Evolutionary conservation across 2,888 invertebrate species (phyloP).

Genomic region (Incurvaria masculella): DNA sequence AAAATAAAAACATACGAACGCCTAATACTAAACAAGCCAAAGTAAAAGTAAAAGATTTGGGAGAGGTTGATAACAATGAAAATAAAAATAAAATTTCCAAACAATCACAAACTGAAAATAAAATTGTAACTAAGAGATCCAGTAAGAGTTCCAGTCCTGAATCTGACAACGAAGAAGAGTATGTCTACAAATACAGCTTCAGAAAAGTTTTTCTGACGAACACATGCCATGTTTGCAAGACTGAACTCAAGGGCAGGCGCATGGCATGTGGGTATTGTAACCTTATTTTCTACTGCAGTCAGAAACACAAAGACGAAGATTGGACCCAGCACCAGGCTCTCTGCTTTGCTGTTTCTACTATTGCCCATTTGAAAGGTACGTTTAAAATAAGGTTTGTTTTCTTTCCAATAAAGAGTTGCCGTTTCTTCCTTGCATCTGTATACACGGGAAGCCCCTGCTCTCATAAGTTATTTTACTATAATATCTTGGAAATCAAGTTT

Average conservation of each 20-base stretch:
- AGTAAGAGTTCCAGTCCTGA: constrained; percentile 17
- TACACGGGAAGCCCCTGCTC: too few relatives aligned
- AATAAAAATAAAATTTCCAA: constrained; percentile 26
- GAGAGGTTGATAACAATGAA: constrained; percentile 26
- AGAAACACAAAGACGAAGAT: constrained; percentile 59
- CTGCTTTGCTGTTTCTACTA: constrained; percentile 58
- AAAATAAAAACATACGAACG: constrained; percentile 30
- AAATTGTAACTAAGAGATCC: constrained; percentile 9
- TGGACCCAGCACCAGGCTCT: constrained; percentile 55
- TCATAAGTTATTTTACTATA: too few relatives aligned
- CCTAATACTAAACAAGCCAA: constrained; percentile 38
- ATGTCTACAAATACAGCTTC: constrained; percentile 64
- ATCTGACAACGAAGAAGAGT: constrained; percentile 54
- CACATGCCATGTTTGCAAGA: constrained; percentile 54
- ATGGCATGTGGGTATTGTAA: constrained; percentile 51
- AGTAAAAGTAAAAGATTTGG: constrained; percentile 43
- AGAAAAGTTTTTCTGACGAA: constrained; percentile 61
- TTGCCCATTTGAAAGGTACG: constrained; percentile 54
- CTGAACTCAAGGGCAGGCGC: constrained; percentile 27
- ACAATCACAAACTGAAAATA: constrained; percentile 34
- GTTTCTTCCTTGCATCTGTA: too few relatives aligned
- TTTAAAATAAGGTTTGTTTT: too few relatives aligned
- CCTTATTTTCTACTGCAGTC: constrained; percentile 62
- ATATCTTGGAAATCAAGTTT: too few relatives aligned
- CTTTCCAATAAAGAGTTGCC: too few relatives aligned